Conservation (phyloP, 2,888 invertebrate genomes). For the Pegoplata infirma region DNA sequence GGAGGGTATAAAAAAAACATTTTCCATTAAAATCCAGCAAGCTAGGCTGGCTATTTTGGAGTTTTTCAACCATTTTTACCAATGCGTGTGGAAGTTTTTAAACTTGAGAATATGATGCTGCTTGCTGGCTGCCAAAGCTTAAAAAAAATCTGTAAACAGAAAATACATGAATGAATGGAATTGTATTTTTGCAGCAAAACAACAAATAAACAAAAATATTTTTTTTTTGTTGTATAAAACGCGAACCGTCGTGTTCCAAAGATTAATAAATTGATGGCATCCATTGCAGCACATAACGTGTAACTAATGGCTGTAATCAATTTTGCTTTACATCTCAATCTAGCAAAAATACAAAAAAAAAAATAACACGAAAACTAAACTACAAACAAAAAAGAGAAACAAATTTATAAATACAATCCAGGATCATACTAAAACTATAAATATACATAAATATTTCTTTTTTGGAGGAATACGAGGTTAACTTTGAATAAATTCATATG, state of each 20-base stretch:
- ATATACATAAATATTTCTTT: not conserved
- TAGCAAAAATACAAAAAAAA: conserved; percentile 68
- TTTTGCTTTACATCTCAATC: conserved; percentile 80
- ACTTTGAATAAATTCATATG: too few species aligned
- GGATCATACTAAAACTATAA: conserved; percentile 6
- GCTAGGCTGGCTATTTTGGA: not conserved
- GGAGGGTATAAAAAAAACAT: too few species aligned
- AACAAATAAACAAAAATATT: conserved; percentile 57
- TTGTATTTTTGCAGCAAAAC: conserved; percentile 46
- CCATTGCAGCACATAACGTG: conserved; percentile 79
- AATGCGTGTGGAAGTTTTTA: conserved; percentile 56
- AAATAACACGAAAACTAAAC: conserved; percentile 44
- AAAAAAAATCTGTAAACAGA: too few species aligned
- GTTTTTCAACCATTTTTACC: conserved; percentile 26
- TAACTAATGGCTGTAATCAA: conserved; percentile 79
- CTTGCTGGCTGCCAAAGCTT: conserved; percentile 30
- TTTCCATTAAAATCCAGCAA: too few species aligned
- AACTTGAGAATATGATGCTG: conserved; percentile 54
- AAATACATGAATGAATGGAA: conserved; percentile 62
- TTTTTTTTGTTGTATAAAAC: conserved; percentile 60
- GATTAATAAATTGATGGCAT: conserved; percentile 79
- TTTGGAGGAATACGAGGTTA: not conserved
- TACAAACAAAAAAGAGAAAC: conserved; percentile 28
- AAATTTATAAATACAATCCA: conserved; percentile 28
- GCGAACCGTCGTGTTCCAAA: conserved; percentile 78